phyloP scores from a whole-genome alignment of 2,888 invertebrate species.

The Dicycla oo region DNA sequence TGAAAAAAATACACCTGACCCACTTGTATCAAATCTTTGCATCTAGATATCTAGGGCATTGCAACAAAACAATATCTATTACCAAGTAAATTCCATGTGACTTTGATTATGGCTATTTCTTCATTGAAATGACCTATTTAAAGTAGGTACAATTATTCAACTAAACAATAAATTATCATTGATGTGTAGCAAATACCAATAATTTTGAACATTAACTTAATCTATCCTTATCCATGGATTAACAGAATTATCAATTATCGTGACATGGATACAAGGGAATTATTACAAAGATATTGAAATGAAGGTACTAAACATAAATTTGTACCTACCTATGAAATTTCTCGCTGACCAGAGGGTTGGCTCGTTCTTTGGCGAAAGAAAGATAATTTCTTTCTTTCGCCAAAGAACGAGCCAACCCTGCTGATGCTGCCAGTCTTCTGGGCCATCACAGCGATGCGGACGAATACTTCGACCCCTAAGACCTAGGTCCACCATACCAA shows the following conservation, averaged over 20 bases:
- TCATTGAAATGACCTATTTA: slow-evolving; percentile 3
- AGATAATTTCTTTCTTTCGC: too few relatives aligned
- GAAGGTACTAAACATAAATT: not conserved
- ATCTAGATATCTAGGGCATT: too few relatives aligned
- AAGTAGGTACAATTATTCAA: not conserved
- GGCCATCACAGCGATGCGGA: too few relatives aligned
- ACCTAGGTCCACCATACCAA: too few relatives aligned
- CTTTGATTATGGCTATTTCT: not conserved
- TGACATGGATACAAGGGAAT: slow-evolving; percentile 26
- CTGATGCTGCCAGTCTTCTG: too few relatives aligned
- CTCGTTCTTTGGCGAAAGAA: too few relatives aligned
- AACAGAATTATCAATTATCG: slow-evolving; percentile 47
- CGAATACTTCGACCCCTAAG: too few relatives aligned
- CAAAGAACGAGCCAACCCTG: too few relatives aligned
- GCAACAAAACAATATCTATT: too few relatives aligned
- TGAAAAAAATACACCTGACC: not conserved
- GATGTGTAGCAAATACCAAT: slow-evolving; percentile 6
- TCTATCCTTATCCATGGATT: slow-evolving; percentile 48
- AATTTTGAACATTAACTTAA: slow-evolving; percentile 17
- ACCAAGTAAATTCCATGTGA: too few relatives aligned
- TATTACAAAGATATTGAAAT: slow-evolving; percentile 15
- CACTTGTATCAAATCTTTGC: not conserved
- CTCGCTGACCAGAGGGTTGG: too few relatives aligned
- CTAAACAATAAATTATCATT: not conserved
- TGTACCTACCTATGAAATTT: too few relatives aligned